Percentiles rank a stretch among this genome's conserved stretches.
Evolutionary conservation across 2,888 invertebrate genomes (phyloP).

Genomic region (Anorthoa munda): DNA sequence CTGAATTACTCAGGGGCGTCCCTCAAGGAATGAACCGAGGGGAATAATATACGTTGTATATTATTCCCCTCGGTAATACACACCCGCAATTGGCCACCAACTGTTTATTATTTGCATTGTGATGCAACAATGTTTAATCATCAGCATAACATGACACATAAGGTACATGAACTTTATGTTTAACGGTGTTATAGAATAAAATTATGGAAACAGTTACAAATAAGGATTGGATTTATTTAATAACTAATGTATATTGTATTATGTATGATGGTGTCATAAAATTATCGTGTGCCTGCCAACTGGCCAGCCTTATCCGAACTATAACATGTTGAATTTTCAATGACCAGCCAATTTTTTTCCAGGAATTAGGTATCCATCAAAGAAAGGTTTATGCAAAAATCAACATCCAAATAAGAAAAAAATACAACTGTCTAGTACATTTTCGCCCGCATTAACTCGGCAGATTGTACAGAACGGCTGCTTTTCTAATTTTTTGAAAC

Average conservation of each 20-base stretch:
- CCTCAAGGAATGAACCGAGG: slow-evolving; percentile 30
- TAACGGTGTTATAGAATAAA: not conserved
- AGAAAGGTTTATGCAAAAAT: too few species aligned
- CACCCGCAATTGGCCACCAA: not conserved
- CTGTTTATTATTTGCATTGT: slow-evolving; percentile 12
- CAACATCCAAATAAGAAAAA: too few species aligned
- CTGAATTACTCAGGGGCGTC: slow-evolving; percentile 25
- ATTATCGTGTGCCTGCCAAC: not conserved
- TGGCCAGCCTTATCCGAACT: too few species aligned
- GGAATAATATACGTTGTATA: slow-evolving; percentile 23
- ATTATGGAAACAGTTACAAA: not conserved
- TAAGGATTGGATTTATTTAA: not conserved
- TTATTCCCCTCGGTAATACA: too few species aligned
- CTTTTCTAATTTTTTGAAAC: too few species aligned
- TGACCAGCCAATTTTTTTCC: too few species aligned
- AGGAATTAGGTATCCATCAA: too few species aligned
- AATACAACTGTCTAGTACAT: too few species aligned
- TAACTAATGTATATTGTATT: too few species aligned
- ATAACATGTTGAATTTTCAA: too few species aligned
- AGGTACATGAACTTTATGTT: slow-evolving; percentile 4
- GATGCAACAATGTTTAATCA: slow-evolving; percentile 5
- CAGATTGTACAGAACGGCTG: too few species aligned
- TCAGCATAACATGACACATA: slow-evolving; percentile 24
- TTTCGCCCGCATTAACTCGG: too few species aligned
- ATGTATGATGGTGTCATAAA: not conserved